A percentile compares a stretch with the other conserved stretches of the same genome.
phyloP scores from a whole-genome alignment of 2,888 invertebrate genomes.

The Dicyrtoma fusca region DNA sequence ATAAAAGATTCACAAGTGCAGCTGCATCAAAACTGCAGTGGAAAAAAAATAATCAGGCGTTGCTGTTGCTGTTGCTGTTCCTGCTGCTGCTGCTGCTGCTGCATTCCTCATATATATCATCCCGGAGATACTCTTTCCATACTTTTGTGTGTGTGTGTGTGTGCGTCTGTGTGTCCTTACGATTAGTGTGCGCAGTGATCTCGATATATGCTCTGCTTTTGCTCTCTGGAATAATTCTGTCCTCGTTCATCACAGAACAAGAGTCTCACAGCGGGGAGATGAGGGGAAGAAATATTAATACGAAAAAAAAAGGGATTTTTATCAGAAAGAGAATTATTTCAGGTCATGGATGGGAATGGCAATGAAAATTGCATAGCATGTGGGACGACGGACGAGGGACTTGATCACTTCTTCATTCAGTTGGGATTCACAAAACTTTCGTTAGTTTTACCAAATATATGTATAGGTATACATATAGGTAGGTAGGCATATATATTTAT shows the following conservation, averaged over 20 bases:
- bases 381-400: too few species aligned
- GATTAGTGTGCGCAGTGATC: too few species aligned
- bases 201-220: too few species aligned
- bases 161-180: not conserved
- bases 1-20: conserved; percentile 16
- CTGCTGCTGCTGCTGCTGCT: too few species aligned
- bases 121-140: not conserved
- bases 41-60: conserved; percentile 14
- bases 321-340: not conserved
- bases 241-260: too few species aligned
- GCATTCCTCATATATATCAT: conserved; percentile 4
- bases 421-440: too few species aligned
- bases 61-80: too few species aligned
- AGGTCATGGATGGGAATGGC: conserved; percentile 2
- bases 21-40: conserved; percentile 21
- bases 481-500: not conserved
- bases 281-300: not conserved
- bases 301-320: not conserved
- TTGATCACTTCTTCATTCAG: too few species aligned
- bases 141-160: not conserved
- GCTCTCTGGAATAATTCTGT: not conserved
- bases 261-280: not conserved
- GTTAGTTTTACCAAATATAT: not conserved
- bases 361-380: not conserved
- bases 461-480: not conserved